phyloP scores from a whole-genome alignment of 2,888 invertebrate genomes.

The Drosophila falleni region DNA sequence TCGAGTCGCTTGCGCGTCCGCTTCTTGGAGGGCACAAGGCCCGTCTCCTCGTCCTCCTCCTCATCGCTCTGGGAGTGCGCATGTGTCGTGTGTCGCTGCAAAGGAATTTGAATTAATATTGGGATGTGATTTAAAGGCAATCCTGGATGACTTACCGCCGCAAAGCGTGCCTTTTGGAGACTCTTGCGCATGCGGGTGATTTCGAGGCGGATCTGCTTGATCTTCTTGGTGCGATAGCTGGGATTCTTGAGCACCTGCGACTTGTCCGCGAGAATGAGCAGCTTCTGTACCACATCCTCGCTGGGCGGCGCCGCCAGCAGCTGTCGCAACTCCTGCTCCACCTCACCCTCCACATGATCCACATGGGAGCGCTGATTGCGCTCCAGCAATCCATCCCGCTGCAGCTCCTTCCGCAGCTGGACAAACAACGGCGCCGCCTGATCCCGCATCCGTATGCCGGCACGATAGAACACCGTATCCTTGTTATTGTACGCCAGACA shows the following conservation, averaged over 20 bases:
- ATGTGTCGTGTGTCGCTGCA: constrained; percentile 62
- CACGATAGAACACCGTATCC: constrained; percentile 97
- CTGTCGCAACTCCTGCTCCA: constrained; percentile 87
- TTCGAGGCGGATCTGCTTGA: constrained; percentile 87
- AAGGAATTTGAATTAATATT: background rate
- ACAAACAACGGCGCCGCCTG: constrained; percentile 93
- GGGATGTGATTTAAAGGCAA: background rate
- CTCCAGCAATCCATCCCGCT: constrained; percentile 84
- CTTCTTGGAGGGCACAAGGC: constrained; percentile 56
- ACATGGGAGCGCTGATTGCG: constrained; percentile 82
- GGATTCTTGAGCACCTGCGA: constrained; percentile 88
- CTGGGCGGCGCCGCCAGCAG: constrained; percentile 82
- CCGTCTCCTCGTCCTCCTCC: constrained; percentile 77
- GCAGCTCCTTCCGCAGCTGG: constrained; percentile 91
- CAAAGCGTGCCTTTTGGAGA: constrained; percentile 81
- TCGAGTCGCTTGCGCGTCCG: constrained; percentile 60
- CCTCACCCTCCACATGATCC: constrained; percentile 87
- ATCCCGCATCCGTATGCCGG: constrained; percentile 95
- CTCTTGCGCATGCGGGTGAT: constrained; percentile 87
- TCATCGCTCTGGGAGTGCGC: constrained; percentile 82
- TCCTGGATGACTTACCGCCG: constrained; percentile 68
- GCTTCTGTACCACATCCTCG: constrained; percentile 83
- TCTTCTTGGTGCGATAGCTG: constrained; percentile 87
- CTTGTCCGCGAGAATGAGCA: constrained; percentile 88
- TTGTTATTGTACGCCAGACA: constrained; percentile 98